Base-by-base conservation (phyloP, 2,113 vertebrate genomes). In the Laticauda colubrina region DNA sequence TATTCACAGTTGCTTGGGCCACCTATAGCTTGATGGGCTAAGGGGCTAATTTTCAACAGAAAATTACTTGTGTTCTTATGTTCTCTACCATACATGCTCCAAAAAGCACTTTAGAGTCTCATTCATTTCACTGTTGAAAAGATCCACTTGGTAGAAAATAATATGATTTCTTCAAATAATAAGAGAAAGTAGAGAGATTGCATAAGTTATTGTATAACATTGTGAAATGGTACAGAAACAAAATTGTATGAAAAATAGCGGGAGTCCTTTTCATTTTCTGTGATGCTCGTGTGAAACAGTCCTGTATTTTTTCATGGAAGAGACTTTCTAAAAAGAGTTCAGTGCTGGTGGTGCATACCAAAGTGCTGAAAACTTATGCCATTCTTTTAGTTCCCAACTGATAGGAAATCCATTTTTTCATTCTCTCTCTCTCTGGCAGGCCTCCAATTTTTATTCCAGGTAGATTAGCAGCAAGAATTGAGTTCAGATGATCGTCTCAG, bases 331-430 rank as follows among this genome's bases (percentile, higher is more conserved):
- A 92, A 64, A 86, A 29, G 11, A 87, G 39, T 86, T 59, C 10
- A 64, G 55, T 29, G 4, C 23, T 64, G 45, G 43, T 11, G 51
- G 8, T 15, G 29, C 64, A 53, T 86, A 56, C 87, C 55, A 89
- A 61, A 14, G 45, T 89, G 90, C 45, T 89, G 69, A 20, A 86
- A 89, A 89, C 4, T 89, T 85, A 45, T 55, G 75, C 56, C 34
- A 21, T 39, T 86, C 43, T 85, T 91, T 91, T 85, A 23, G 14
- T 57, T 34, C 43, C 88, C 56, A 94, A 90, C 24, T 87, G 55
- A 81, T 12, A n/a, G 57, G 26, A 48, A 93, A 23, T 43, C 48
- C 48, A 51, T 9, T 8, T 91, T 34, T 59, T 48, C 3, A 51
- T 85, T 3, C 45, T 11, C 11, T n/a, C 29, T 12, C 1, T 94